Evolutionary conservation across 2,888 invertebrate species (phyloP).

Genomic region (Acronicta leporina): DNA sequence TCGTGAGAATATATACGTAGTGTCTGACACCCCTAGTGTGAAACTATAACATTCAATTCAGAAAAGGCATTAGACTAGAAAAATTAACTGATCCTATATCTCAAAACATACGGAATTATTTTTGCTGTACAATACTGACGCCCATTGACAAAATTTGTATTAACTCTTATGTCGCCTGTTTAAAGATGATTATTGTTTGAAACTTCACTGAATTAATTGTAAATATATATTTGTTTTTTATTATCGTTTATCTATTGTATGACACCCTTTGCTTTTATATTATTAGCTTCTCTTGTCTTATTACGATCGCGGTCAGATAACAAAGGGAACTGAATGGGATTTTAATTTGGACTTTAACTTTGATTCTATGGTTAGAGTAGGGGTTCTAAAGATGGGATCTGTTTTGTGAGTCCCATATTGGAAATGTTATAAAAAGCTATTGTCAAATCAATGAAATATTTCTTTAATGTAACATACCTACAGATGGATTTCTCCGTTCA

Average conservation of each 20-base stretch:
- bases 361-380: slow-evolving; percentile 47
- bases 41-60: slow-evolving; percentile 74
- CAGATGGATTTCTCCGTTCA: too few relatives aligned
- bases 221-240: slow-evolving; percentile 51
- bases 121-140: slow-evolving; percentile 54
- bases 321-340: slow-evolving; percentile 71
- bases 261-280: slow-evolving; percentile 82
- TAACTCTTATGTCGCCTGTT: slow-evolving; percentile 38
- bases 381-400: slow-evolving; percentile 30
- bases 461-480: too few relatives aligned
- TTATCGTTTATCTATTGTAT: slow-evolving; percentile 75
- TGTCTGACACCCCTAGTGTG: slow-evolving; percentile 68
- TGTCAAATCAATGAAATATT: neutral
- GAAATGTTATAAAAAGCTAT: neutral
- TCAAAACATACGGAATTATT: slow-evolving; percentile 69
- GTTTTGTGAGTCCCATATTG: slow-evolving; percentile 10
- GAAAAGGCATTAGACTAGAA: slow-evolving; percentile 82
- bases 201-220: slow-evolving; percentile 17
- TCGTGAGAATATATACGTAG: slow-evolving; percentile 73
- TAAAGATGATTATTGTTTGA: slow-evolving; percentile 58
- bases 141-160: slow-evolving; percentile 15
- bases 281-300: slow-evolving; percentile 81
- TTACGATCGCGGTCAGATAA: slow-evolving; percentile 82
- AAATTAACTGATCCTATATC: slow-evolving; percentile 84
- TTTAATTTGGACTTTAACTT: slow-evolving; percentile 75